Percentiles rank a stretch among this genome's conserved stretches.
Conservation (phyloP, 2,888 invertebrate genomes). For the Chymomyza caudatula region DNA sequence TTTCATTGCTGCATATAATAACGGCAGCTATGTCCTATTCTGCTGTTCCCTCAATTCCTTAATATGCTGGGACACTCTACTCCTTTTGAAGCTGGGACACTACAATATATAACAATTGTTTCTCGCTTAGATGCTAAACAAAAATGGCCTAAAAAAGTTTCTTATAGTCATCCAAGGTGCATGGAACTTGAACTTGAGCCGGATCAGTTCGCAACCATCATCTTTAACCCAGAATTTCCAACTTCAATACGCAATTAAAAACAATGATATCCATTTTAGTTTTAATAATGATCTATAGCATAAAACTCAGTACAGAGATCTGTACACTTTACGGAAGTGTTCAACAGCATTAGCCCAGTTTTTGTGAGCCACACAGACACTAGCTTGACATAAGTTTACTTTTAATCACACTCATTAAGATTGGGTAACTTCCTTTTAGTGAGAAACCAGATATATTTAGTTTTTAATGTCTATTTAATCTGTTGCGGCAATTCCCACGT, state of each 20-base stretch:
- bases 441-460: neutral
- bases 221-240: no score
- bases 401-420: neutral
- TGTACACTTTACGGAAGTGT: neutral
- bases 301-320: neutral
- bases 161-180: no score
- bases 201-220: no score
- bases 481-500: conserved; percentile 34
- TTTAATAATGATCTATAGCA: neutral
- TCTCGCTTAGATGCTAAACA: no score
- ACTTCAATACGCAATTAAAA: neutral
- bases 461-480: conserved; percentile 60
- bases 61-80: no score
- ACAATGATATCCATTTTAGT: neutral
- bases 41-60: no score
- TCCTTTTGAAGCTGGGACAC: no score
- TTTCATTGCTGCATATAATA: no score
- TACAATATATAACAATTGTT: no score
- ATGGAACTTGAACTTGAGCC: no score
- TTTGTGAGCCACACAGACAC: neutral
- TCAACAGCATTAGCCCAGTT: neutral
- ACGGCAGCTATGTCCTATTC: no score
- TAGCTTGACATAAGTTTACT: neutral
- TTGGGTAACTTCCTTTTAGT: neutral
- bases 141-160: no score